A percentile compares a stretch with the other conserved stretches of the same genome.
These are phyloP conservation scores for Myrmophylax atrothorax DNA, from an alignment of 2,113 vertebrate genomes.

Conservation along the genomic window DNA sequence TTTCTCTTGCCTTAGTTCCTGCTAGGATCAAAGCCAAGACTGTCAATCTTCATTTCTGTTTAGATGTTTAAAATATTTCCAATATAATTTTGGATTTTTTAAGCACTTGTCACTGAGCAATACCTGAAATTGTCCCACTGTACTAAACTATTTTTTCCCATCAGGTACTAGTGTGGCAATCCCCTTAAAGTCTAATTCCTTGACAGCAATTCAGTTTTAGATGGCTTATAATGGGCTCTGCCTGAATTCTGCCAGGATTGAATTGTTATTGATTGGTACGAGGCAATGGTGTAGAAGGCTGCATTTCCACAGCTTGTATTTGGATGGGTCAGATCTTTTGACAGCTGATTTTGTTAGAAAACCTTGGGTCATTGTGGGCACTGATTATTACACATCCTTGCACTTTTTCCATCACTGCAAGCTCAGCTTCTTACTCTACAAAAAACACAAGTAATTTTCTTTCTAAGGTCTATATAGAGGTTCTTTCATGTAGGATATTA, in stretches of 20 bases:
- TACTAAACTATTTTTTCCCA: conserved; percentile 23
- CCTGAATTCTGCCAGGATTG: conserved; percentile 54
- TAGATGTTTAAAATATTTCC: not conserved
- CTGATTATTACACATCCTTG: conserved; percentile 44
- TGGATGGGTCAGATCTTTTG: conserved; percentile 42
- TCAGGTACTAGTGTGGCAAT: not conserved
- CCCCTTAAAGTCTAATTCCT: conserved; percentile 36
- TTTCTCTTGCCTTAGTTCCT: not conserved
- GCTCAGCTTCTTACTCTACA: conserved; percentile 9
- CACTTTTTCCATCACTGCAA: conserved; percentile 34
- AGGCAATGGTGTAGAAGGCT: conserved; percentile 52
- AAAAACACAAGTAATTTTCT: not conserved
- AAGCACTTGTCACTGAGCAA: not conserved
- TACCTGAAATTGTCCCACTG: not conserved
- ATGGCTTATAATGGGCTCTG: conserved; percentile 25
- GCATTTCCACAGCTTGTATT: conserved; percentile 42
- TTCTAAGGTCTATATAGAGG: not conserved
- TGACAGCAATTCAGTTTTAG: conserved; percentile 47
- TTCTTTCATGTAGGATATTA: not conserved
- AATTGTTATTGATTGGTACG: conserved; percentile 50
- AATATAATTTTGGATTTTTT: not conserved
- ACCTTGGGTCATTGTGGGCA: not conserved
- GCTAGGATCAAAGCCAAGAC: not conserved
- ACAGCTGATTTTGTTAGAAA: conserved; percentile 63
- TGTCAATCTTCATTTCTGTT: not conserved